phyloP scores from a whole-genome alignment of 1,140 invertebrate species.

The Drosophila eugracilis region DNA sequence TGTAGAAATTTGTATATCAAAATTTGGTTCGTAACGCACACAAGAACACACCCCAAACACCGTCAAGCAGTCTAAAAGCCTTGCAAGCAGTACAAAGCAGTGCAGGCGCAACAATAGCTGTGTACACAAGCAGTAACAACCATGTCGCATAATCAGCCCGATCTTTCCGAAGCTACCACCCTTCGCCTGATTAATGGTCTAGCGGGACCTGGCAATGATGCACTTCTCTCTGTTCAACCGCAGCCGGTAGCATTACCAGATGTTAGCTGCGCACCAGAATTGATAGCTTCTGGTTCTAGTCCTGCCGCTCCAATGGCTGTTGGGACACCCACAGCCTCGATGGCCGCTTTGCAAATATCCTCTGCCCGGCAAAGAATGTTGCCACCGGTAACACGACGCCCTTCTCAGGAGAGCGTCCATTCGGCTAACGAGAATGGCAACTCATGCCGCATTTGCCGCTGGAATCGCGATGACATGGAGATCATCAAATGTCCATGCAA shows the following conservation, averaged over 20 bases:
- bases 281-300: neutral
- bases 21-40: conserved; percentile 48
- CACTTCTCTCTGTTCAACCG: neutral
- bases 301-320: neutral
- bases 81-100: conserved; percentile 9
- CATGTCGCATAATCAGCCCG: conserved; percentile 19
- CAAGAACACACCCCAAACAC: conserved; percentile 14
- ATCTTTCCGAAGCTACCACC: conserved; percentile 55
- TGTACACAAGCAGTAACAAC: neutral
- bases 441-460: conserved; percentile 80
- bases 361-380: conserved; percentile 12
- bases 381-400: conserved; percentile 1
- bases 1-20: conserved; percentile 61
- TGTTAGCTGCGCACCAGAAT: neutral
- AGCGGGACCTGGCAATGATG: conserved; percentile 6
- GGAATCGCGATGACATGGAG: conserved; percentile 75
- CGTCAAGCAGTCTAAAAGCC: conserved; percentile 4
- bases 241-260: neutral
- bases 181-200: conserved; percentile 53
- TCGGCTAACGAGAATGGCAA: conserved; percentile 72
- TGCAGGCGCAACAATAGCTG: neutral
- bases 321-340: conserved; percentile 1
- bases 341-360: conserved; percentile 7
- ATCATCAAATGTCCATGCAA: conserved; percentile 73
- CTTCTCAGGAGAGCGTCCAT: conserved; percentile 45